These are phyloP conservation scores for Eospalax fontanierii DNA, from an alignment of 2,797 vertebrate genomes.

Conservation along the genomic window DNA sequence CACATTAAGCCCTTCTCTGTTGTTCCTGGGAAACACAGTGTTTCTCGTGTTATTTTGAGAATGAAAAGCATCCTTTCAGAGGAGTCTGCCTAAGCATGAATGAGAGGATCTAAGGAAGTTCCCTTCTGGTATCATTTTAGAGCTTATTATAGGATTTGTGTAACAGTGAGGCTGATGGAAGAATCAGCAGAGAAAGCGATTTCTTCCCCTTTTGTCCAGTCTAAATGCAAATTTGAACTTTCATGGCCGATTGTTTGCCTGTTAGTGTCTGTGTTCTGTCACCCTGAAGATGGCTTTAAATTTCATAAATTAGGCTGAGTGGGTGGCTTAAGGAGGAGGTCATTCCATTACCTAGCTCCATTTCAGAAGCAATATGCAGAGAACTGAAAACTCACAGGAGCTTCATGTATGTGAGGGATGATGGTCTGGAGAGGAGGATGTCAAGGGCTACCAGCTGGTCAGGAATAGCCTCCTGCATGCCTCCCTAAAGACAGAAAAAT, in stretches of 20 bases:
- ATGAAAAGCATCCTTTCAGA: conserved; percentile 84
- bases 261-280: conserved; percentile 89
- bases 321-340: conserved; percentile 85
- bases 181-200: conserved; percentile 87
- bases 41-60: conserved; percentile 83
- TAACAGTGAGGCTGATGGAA: conserved; percentile 85
- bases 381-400: conserved; percentile 41
- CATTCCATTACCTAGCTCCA: conserved; percentile 77
- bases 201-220: conserved; percentile 89
- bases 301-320: conserved; percentile 89
- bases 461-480: conserved; percentile 75
- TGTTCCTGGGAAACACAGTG: conserved; percentile 66
- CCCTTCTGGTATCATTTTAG: conserved; percentile 87
- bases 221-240: conserved; percentile 92
- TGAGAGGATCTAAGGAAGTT: conserved; percentile 84
- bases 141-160: conserved; percentile 87
- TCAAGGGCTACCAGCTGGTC: conserved; percentile 77
- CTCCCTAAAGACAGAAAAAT: conserved; percentile 81
- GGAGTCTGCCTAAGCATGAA: conserved; percentile 84
- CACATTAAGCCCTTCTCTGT: conserved; percentile 74
- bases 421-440: conserved; percentile 57
- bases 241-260: conserved; percentile 89
- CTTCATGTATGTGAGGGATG: conserved; percentile 67
- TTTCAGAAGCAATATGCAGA: conserved; percentile 66
- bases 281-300: conserved; percentile 90